A percentile compares a stretch with the other conserved stretches of the same genome.
Evolutionary conservation across 2,888 invertebrate species (phyloP).

Genomic region (Rhaphigaster nebulosa): DNA sequence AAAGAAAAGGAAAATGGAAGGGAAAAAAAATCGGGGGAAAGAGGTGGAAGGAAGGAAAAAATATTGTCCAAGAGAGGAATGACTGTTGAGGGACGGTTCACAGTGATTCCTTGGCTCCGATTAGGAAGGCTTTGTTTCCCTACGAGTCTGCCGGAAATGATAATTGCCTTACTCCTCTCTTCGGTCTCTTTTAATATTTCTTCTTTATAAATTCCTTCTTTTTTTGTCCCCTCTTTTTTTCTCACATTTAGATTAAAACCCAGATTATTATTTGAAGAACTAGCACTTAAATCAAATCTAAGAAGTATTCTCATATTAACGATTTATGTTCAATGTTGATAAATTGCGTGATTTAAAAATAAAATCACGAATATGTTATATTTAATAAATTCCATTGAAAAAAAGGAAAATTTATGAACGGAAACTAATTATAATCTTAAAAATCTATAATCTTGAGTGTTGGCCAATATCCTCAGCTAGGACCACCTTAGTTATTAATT

Average conservation of each 20-base stretch:
- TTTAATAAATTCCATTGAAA: no score
- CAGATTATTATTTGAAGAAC: neutral
- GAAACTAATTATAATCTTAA: no score
- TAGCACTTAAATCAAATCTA: neutral
- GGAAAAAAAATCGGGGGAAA: neutral
- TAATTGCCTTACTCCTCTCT: constrained; percentile 12
- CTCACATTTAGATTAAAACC: neutral
- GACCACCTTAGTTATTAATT: no score
- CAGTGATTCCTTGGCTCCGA: neutral
- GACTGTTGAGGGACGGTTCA: neutral
- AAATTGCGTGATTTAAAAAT: no score
- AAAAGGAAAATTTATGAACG: no score
- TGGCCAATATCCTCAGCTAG: no score
- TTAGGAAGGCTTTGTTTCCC: constrained; percentile 22
- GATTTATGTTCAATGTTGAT: neutral
- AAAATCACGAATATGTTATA: no score
- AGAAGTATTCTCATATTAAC: neutral
- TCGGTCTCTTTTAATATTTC: constrained; percentile 18
- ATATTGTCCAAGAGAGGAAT: neutral
- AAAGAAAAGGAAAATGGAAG: neutral
- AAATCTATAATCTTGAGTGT: no score
- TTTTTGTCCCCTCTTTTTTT: neutral
- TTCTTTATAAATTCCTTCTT: neutral
- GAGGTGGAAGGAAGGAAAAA: constrained; percentile 23
- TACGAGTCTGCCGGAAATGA: neutral